Percentiles rank a stretch among this genome's conserved stretches.
Evolutionary conservation across 2,113 vertebrate genomes (phyloP).

Genomic region (Bufo gargarizans): DNA sequence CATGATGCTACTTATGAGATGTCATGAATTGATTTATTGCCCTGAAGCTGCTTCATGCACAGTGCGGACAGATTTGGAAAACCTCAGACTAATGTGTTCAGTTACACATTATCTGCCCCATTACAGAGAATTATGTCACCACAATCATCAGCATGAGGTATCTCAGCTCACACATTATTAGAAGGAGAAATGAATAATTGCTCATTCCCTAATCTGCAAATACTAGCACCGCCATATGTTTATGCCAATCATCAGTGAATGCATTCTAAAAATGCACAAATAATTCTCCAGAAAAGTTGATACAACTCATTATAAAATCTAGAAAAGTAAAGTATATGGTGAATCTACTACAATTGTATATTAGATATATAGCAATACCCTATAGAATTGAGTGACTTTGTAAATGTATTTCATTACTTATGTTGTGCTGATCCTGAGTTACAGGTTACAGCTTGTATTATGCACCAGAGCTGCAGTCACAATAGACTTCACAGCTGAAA

Average conservation of each 20-base stretch:
- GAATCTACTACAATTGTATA: too few relatives aligned
- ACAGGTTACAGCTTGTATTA: too few relatives aligned
- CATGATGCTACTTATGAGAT: not conserved
- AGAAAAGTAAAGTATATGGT: too few relatives aligned
- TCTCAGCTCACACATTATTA: not conserved
- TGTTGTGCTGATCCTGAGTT: too few relatives aligned
- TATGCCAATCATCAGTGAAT: not conserved
- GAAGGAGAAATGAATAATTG: not conserved
- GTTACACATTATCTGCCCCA: conserved; percentile 23
- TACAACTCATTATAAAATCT: not conserved
- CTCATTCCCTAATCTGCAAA: not conserved
- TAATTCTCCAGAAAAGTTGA: not conserved
- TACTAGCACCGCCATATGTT: not conserved
- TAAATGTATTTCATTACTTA: too few relatives aligned
- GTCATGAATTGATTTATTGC: conserved; percentile 18
- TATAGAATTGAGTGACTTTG: too few relatives aligned
- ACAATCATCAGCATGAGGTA: not conserved
- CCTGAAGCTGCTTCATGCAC: not conserved
- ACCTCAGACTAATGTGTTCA: conserved; percentile 11
- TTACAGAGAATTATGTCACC: conserved; percentile 21
- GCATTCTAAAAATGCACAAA: not conserved
- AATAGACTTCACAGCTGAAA: too few relatives aligned
- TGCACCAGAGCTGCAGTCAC: too few relatives aligned
- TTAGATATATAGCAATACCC: too few relatives aligned
- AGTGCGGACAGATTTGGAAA: not conserved